phyloP scores from a whole-genome alignment of 2,888 invertebrate genomes.

The Ceraclea dissimilis region DNA sequence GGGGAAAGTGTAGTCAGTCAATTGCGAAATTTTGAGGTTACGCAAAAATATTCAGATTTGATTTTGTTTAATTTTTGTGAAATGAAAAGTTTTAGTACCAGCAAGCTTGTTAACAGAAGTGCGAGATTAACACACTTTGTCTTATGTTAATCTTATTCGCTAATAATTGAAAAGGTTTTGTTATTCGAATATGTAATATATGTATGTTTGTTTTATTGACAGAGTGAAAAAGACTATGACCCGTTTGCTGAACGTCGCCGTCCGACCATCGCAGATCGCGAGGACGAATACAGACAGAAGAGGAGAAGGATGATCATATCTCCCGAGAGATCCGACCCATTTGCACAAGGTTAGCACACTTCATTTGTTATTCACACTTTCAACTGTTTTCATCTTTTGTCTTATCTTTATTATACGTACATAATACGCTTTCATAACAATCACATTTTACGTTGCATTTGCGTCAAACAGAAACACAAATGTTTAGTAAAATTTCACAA shows the following conservation, averaged over 20 bases:
- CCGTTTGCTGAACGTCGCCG: constrained; percentile 88
- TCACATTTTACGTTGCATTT: constrained; percentile 10
- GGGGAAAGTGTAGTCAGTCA: too few relatives aligned
- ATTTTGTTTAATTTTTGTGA: too few relatives aligned
- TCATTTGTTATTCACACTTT: constrained; percentile 5
- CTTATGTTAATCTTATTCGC: too few relatives aligned
- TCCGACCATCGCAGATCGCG: constrained; percentile 90
- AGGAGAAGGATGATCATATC: constrained; percentile 88
- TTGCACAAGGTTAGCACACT: constrained; percentile 79
- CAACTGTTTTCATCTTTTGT: not conserved
- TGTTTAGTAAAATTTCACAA: too few relatives aligned
- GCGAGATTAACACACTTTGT: too few relatives aligned
- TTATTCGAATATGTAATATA: too few relatives aligned
- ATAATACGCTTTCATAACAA: constrained; percentile 2
- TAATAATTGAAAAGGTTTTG: too few relatives aligned
- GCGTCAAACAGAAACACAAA: not conserved
- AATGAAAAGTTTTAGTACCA: too few relatives aligned
- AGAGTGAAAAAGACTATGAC: constrained; percentile 90
- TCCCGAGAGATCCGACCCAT: constrained; percentile 94
- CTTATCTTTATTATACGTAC: not conserved
- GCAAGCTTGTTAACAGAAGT: too few relatives aligned
- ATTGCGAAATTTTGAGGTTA: too few relatives aligned
- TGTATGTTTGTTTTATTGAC: constrained; percentile 8
- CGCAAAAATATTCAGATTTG: too few relatives aligned
- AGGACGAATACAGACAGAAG: constrained; percentile 93